Percentiles rank a stretch among this genome's conserved stretches.
These are phyloP conservation scores for Cuniculus paca DNA, from an alignment of 2,797 vertebrate genomes.

Conservation along the genomic window DNA sequence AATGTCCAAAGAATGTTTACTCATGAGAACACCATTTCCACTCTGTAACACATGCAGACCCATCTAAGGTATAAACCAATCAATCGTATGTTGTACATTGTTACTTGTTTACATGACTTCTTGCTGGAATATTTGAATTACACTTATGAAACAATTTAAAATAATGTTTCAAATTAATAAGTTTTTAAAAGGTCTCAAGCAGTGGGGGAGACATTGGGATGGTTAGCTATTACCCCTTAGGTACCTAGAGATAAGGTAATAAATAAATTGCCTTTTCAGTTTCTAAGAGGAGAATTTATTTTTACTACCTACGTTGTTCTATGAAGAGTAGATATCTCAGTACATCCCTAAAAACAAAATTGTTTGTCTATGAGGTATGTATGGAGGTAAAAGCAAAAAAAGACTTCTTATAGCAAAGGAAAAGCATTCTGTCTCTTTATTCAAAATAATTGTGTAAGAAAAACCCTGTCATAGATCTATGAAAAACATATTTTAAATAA, in stretches of 20 bases:
- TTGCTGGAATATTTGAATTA: constrained; percentile 8
- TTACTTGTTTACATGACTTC: neutral
- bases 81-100: neutral
- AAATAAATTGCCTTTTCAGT: neutral
- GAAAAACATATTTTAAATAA: neutral
- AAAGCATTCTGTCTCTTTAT: neutral
- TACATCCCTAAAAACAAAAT: neutral
- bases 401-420: neutral
- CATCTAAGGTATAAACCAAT: neutral
- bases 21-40: neutral
- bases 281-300: constrained; percentile 3
- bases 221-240: too few species aligned
- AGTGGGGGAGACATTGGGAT: neutral
- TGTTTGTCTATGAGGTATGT: neutral
- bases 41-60: neutral
- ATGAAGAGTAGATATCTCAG: neutral
- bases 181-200: neutral
- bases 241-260: neutral
- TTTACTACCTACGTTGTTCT: neutral
- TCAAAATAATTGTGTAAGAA: neutral
- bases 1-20: neutral
- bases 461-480: neutral
- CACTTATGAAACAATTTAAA: constrained; percentile 35
- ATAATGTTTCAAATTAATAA: neutral
- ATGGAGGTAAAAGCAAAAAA: neutral